A percentile compares a stretch with the other conserved stretches of the same genome.
phyloP scores from a whole-genome alignment of 1,140 invertebrate genomes.

The Saccostrea cuccullata region DNA sequence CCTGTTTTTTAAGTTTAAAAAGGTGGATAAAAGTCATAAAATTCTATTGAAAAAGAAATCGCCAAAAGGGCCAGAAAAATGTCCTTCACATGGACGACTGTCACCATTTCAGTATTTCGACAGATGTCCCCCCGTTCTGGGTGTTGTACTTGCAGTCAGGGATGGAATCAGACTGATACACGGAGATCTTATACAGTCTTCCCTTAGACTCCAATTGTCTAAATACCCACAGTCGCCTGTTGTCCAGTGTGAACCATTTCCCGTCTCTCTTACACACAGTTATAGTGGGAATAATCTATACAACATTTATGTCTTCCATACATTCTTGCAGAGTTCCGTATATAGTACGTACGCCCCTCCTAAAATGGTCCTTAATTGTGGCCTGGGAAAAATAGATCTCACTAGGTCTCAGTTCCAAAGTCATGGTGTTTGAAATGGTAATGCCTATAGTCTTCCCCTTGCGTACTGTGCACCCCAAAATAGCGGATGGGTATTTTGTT shows the following conservation, averaged over 20 bases:
- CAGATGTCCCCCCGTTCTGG: constrained; percentile 37
- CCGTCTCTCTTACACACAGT: constrained; percentile 33
- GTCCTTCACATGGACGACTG: no score
- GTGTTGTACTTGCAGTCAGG: constrained; percentile 41
- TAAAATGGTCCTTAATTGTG: constrained; percentile 7
- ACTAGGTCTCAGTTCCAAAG: not conserved
- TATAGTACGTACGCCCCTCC: not conserved
- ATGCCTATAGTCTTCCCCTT: not conserved
- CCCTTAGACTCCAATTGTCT: constrained; percentile 39
- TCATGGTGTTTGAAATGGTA: not conserved
- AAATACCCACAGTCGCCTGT: constrained; percentile 55
- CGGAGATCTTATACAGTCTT: not conserved
- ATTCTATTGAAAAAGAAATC: no score
- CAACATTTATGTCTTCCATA: not conserved
- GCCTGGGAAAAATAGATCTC: constrained; percentile 8
- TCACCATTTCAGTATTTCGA: constrained; percentile 23
- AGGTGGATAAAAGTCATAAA: no score
- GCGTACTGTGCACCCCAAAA: not conserved
- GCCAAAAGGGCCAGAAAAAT: no score
- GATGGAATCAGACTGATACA: not conserved
- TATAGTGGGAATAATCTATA: not conserved
- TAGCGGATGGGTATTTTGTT: not conserved
- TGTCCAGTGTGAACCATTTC: constrained; percentile 52
- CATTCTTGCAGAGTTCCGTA: not conserved
- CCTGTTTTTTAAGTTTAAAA: no score